Base-by-base conservation (phyloP, 2,113 vertebrate species). In the Microtus montanus region DNA sequence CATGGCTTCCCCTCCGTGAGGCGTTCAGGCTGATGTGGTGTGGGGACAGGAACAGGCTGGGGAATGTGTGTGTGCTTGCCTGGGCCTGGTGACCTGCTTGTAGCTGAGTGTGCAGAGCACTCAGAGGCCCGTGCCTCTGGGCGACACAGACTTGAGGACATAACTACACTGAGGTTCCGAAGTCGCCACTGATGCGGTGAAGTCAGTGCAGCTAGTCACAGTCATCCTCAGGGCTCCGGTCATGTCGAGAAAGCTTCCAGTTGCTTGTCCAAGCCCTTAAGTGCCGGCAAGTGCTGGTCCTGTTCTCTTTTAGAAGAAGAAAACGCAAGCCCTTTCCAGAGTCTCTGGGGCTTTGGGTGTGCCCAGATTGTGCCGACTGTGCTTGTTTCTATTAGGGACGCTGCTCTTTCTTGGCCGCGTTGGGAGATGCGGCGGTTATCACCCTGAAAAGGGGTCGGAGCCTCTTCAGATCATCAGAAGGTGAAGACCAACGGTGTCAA, bases 191-290 rank as follows among this genome's bases (percentile, higher is more conserved):
- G 35, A 54, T 19, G 41, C 26, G 4, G 12, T 0, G 17, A 6
- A 33, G 63, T n/a, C 38, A 3, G 14, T 2, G 26, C 22, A 35
- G 13, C 1, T 3, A 2, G 20, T 17, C 6, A 24, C 20, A 26
- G 41, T 79, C 70, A 26, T 26, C 54, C 28, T 7, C n/a, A 17
- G n/a, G 19, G 14, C 78, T 63, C 35, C 2, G 58, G 44, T 17
- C 12, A 7, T 4, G 28, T 49, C 7, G 7, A 49, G 49, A n/a
- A 73, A 49, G 47, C 44, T 35, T 22, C 38, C 35, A 71, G 63
- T 26, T 49, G 71, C 28, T 35, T 49, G 19, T 17, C 15, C 58
- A 58, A 44, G 38, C 12, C 54, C 83, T 20, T 44, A 41, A 8
- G 7, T 28, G 2, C n/a, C 1, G 13, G 14, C 58, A 41, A 22